Conservation (phyloP, 37 sponge, comb jelly and placozoan genomes). For the Eunapius fragilis region DNA sequence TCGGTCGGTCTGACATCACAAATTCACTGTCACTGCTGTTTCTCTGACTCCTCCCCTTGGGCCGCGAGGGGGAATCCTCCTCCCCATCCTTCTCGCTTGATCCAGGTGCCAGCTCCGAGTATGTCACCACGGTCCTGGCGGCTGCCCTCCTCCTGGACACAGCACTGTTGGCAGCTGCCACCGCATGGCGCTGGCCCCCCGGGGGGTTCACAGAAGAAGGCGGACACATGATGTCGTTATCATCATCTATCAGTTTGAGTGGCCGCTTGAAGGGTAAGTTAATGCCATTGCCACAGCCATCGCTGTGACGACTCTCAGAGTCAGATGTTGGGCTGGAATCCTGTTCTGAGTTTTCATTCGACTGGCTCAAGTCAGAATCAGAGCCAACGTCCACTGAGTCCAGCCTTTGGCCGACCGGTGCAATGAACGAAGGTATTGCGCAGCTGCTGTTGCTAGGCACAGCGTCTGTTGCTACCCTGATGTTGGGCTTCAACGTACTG, state of each 20-base stretch:
- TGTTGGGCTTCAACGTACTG: not conserved
- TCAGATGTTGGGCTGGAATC: not conserved
- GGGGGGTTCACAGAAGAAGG: not conserved
- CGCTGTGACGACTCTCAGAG: not conserved
- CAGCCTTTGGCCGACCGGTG: not conserved
- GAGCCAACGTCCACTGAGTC: not conserved
- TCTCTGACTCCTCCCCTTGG: not conserved
- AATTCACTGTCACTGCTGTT: conserved; percentile 51
- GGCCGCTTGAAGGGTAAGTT: not conserved
- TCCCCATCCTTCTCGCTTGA: not conserved
- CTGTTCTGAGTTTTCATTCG: not conserved
- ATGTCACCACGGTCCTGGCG: not conserved
- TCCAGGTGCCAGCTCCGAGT: not conserved
- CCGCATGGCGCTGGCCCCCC: not conserved
- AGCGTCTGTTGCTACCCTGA: not conserved
- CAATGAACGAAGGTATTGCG: not conserved
- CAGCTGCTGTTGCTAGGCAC: not conserved
- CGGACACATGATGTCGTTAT: not conserved
- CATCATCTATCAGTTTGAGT: not conserved
- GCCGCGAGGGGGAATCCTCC: not conserved
- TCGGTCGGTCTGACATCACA: conserved; percentile 20
- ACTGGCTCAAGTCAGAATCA: not conserved
- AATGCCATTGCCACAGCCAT: not conserved
- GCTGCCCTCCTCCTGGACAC: not conserved
- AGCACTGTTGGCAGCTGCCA: not conserved